Percentiles rank a stretch among this genome's conserved stretches.
phyloP scores from a whole-genome alignment of 2,888 invertebrate genomes.

The Dryobota labecula region DNA sequence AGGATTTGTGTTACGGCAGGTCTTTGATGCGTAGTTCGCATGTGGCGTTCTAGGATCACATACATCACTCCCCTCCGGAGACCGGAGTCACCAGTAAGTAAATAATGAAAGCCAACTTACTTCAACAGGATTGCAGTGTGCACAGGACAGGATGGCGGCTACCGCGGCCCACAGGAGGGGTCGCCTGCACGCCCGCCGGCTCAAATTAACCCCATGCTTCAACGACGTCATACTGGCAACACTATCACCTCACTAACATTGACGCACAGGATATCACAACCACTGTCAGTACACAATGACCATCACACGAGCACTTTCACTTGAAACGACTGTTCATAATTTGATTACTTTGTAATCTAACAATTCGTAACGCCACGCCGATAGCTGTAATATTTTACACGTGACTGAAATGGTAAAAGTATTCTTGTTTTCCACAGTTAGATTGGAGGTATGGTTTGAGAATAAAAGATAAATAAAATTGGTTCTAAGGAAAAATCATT shows the following conservation, averaged over 20 bases:
- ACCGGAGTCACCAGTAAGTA: too few species aligned
- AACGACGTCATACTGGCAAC: conserved; percentile 88
- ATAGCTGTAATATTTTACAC: conserved; percentile 66
- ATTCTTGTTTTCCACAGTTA: not conserved
- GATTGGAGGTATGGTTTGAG: not conserved
- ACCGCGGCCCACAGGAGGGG: conserved; percentile 63
- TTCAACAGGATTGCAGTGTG: conserved; percentile 78
- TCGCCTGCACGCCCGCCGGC: conserved; percentile 92
- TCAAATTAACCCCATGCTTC: conserved; percentile 93
- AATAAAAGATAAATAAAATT: not conserved
- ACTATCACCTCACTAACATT: conserved; percentile 76
- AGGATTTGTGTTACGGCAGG: too few species aligned
- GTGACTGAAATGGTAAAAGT: conserved; percentile 8
- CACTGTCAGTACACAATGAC: conserved; percentile 50
- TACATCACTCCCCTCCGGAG: too few species aligned
- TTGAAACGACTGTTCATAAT: conserved; percentile 24
- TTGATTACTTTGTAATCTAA: conserved; percentile 55
- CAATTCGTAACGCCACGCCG: conserved; percentile 82
- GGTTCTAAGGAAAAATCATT: not conserved
- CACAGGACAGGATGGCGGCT: conserved; percentile 75
- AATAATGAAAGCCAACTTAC: conserved; percentile 74
- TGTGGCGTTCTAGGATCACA: too few species aligned
- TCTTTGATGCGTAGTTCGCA: too few species aligned
- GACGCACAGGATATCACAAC: conserved; percentile 61
- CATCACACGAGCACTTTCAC: conserved; percentile 21